These are phyloP conservation scores for Cotesia glomerata DNA, from an alignment of 1,140 invertebrate species.

Conservation along the genomic window DNA sequence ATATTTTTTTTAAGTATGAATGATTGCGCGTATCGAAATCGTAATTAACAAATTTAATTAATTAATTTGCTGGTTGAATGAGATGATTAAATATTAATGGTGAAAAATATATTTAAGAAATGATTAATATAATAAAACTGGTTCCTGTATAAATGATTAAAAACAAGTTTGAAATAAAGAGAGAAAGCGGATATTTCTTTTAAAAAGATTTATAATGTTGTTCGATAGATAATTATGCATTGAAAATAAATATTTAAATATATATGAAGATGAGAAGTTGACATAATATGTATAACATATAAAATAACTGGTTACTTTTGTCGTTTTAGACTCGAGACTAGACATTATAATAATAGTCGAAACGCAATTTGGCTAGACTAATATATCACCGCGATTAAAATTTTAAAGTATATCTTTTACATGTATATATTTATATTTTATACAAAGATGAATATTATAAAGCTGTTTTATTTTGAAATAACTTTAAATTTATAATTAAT, in stretches of 20 bases:
- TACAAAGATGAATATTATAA: background rate
- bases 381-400: background rate
- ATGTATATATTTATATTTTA: background rate
- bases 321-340: background rate
- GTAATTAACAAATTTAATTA: background rate
- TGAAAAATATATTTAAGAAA: no score
- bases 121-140: no score
- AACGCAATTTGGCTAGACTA: background rate
- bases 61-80: background rate
- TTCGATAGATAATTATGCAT: conserved; percentile 1
- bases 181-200: conserved; percentile 4
- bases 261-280: background rate
- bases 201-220: background rate
- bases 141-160: no score
- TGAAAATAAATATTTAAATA: background rate
- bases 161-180: background rate
- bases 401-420: background rate
- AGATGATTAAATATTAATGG: background rate
- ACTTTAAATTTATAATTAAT: no score
- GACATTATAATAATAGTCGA: background rate
- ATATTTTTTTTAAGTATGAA: background rate
- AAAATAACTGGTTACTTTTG: background rate
- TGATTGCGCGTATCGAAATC: background rate
- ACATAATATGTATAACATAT: background rate
- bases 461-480: no score